Base-by-base conservation (phyloP, 92 coral and sea anemone species). In the Palythoa heliodiscus region DNA sequence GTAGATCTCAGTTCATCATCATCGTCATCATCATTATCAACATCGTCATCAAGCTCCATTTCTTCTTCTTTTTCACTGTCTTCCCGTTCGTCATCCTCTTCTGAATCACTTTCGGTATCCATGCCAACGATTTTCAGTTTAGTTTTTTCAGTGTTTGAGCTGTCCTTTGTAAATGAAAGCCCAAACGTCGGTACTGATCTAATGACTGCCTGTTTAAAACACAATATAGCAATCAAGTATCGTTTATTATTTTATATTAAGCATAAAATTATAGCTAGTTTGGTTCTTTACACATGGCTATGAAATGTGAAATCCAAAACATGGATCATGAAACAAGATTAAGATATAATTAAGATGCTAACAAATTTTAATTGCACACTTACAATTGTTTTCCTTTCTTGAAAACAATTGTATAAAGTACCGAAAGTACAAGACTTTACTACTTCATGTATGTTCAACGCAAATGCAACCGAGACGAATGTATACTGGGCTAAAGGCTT, bases 111-210 rank as follows among this genome's bases (percentile, higher is more conserved):
- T 37, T 61, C 71, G 83, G 71, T 37, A 19, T 78, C 83, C 69
- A 58, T 22, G 23, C 71, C 11, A 39, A 64, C 74, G 1, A 5
- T 52, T 19, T 48, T 35, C 15, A 7, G 19, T 35, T 63, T 23
- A 15, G 25, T 20, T 0, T 19, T 14, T 22, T 61, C 35, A 2
- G 10, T 52, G 66, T 64, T 47, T 64, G 60, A 24, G 1, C n/a
- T 35, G 39, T 80, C 43, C 50, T 24, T 66, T 52, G 52, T 66
- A 66, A 80, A 48, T 2, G 39, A 35, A 66, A 80, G 84, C 24
- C 84, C 84, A 43, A 80, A 66, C 0, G 73, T 80, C 35, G 66
- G 61, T 5, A 80, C 61, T 20, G 84, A 66, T 80, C 84, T 80
- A 7, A 66, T 22, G 63, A 80, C 73, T 14, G 47, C 75, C 84